Percentiles rank a stretch among this genome's conserved stretches.
phyloP scores from a whole-genome alignment of 2,797 vertebrate genomes.

The Poecilia picta region DNA sequence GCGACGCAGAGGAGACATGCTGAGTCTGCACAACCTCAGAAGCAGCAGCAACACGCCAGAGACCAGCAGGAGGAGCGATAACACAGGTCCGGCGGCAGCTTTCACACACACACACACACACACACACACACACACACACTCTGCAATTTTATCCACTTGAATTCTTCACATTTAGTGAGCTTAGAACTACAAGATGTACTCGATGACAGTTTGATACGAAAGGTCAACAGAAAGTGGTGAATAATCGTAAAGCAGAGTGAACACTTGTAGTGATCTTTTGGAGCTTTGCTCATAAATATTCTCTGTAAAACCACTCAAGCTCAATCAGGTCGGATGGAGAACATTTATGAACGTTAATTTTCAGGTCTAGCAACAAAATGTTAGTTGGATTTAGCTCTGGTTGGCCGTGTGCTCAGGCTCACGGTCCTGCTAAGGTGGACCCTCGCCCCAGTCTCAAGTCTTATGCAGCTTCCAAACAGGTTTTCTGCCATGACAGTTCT shows the following conservation, averaged over 20 bases:
- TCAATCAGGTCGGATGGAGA: background rate
- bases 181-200: background rate
- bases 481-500: background rate
- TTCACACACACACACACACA: background rate
- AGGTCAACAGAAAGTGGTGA: background rate
- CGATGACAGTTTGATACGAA: background rate
- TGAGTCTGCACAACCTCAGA: slow-evolving; percentile 87
- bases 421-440: background rate
- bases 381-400: background rate
- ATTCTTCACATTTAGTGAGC: background rate
- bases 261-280: background rate
- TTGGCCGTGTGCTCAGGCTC: background rate
- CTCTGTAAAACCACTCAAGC: background rate
- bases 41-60: slow-evolving; percentile 89
- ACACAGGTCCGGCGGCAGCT: slow-evolving; percentile 80
- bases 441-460: background rate
- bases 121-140: background rate
- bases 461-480: background rate
- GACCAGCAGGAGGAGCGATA: slow-evolving; percentile 87
- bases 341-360: background rate
- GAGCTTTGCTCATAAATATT: background rate
- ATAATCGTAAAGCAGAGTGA: background rate
- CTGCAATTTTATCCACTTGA: background rate
- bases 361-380: background rate
- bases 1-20: slow-evolving; percentile 91